phyloP scores from a whole-genome alignment of 2,113 vertebrate genomes.

The Alaudala cheleensis region DNA sequence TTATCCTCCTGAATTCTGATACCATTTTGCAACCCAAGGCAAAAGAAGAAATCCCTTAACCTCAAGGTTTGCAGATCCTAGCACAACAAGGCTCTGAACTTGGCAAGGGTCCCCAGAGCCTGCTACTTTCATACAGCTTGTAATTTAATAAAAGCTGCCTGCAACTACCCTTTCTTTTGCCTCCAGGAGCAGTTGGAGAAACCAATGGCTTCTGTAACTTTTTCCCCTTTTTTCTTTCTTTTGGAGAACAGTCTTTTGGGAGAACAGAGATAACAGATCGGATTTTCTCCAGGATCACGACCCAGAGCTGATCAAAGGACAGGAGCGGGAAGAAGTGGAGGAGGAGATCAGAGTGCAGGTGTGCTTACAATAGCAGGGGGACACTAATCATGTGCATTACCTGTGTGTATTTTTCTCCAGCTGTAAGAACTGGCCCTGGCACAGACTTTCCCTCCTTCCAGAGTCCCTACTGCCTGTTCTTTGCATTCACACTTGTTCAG shows the following conservation, averaged over 20 bases:
- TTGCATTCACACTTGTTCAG: not conserved
- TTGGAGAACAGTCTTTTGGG: conserved; percentile 76
- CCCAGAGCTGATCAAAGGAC: conserved; percentile 77
- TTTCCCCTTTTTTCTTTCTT: not conserved
- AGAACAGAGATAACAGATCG: conserved; percentile 72
- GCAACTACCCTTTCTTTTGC: not conserved
- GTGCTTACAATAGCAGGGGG: not conserved
- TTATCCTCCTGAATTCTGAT: not conserved
- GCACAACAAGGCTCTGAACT: not conserved
- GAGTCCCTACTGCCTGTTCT: not conserved
- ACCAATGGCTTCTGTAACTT: not conserved
- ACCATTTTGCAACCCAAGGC: not conserved
- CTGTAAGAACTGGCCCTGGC: not conserved
- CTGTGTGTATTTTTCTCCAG: not conserved
- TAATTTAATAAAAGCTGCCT: not conserved
- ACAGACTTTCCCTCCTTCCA: not conserved
- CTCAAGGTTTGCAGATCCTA: not conserved
- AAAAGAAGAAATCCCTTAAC: not conserved
- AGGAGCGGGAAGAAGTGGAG: conserved; percentile 81
- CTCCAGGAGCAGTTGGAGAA: not conserved
- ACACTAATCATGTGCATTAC: not conserved
- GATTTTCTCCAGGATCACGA: conserved; percentile 81
- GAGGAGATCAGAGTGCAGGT: conserved; percentile 85
- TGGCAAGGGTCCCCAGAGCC: not conserved
- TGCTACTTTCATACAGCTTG: not conserved